Base-by-base conservation (phyloP, 2,113 vertebrate species). In the Tragelaphus imberbis region DNA sequence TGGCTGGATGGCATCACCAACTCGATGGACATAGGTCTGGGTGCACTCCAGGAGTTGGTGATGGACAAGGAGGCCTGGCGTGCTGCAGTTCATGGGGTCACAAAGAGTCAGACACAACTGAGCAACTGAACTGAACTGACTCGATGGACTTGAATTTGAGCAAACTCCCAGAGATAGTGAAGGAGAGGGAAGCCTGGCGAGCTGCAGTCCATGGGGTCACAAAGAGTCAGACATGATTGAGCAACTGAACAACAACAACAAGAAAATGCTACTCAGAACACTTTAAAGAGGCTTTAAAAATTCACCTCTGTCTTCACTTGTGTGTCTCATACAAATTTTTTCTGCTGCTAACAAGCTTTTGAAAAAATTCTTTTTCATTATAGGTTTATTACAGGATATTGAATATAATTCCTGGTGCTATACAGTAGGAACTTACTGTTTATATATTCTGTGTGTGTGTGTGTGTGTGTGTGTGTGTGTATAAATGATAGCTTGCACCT, bases 401-500 rank as follows among this genome's bases (percentile, higher is more conserved):
- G 77, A 80, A 49, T 17, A 11, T 49, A 49, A 28, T 30, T 49
- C 44, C 15, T 28, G 8, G 77, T 80, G 27, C 44, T 80, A 10
- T 49, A 30, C 44, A 80, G 77, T 30, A 49, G 77, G 27, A 49
- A 44, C 7, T 5, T 49, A 47, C 5, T 27, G 7, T 79, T 80
- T 47, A 16, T 79, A 3, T 7, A 4, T 77, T 47, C 36, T 36
- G 2, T 68, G 65, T 36, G 28, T 30, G 13, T 63, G 2, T 30
- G 0, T 61, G 0, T 47, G 47, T 36, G 4, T 68, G 63, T n/a
- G 13, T 30, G 13, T 63, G 2, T 63, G 0, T 61, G 0, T 49
- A 1, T 49, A 49, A 49, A 49, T 49, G 47, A 49, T 71, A 23
- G 14, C 28, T 79, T 28, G 75, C 44, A 28, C 47, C 27, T 28